Percentiles rank a stretch among this genome's conserved stretches.
Evolutionary conservation across 2,797 vertebrate species (phyloP).

Genomic region (Agapornis canus): DNA sequence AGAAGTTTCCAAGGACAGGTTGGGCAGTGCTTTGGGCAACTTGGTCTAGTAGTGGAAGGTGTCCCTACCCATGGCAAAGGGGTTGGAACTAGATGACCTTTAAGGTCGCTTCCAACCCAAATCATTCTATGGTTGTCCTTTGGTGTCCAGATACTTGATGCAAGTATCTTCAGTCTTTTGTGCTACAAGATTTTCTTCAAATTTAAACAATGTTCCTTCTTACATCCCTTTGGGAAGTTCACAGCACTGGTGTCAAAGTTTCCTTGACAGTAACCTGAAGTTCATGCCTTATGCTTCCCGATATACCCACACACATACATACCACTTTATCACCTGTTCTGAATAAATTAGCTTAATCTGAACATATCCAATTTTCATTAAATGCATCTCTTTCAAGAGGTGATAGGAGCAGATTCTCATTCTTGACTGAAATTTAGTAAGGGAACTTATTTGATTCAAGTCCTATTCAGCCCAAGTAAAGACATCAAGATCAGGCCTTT

Average conservation of each 20-base stretch:
- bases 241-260: background rate
- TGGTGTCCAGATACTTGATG: background rate
- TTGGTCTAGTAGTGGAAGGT: background rate
- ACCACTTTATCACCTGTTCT: background rate
- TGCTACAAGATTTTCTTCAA: background rate
- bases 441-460: background rate
- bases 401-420: background rate
- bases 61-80: background rate
- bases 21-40: background rate
- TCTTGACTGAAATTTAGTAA: background rate
- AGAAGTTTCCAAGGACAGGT: background rate
- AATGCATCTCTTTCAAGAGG: background rate
- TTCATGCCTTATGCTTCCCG: background rate
- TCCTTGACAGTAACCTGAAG: background rate
- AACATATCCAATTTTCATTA: background rate
- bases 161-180: background rate
- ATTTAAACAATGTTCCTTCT: background rate
- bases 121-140: background rate
- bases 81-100: background rate
- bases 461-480: background rate
- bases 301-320: background rate
- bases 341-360: background rate
- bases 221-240: background rate
- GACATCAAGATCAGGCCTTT: background rate
- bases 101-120: background rate